Percentiles rank a stretch among this genome's conserved stretches.
Evolutionary conservation across 1,140 invertebrate species (phyloP).

Genomic region (Drosophila navojoa): DNA sequence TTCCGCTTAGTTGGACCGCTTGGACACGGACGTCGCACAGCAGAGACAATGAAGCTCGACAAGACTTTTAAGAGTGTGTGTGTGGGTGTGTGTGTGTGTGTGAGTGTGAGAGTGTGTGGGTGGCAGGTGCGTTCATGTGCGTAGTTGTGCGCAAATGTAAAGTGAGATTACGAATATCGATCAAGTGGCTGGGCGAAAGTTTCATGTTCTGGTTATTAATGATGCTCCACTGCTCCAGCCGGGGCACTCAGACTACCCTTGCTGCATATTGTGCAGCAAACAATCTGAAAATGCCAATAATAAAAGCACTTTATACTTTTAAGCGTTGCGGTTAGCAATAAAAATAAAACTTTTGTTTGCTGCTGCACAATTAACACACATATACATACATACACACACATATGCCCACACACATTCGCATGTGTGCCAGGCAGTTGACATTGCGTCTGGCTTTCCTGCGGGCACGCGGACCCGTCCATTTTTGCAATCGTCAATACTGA

Average conservation of each 20-base stretch:
- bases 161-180: constrained; percentile 56
- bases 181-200: constrained; percentile 38
- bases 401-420: too few species aligned
- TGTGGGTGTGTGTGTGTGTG: constrained; percentile 15
- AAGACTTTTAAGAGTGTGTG: constrained; percentile 1
- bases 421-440: constrained; percentile 17
- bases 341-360: constrained; percentile 46
- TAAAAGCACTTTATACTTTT: constrained; percentile 49
- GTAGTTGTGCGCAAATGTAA: constrained; percentile 53
- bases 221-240: constrained; percentile 8
- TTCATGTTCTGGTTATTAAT: constrained; percentile 26
- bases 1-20: constrained; percentile 73
- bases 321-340: constrained; percentile 43
- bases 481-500: constrained; percentile 61
- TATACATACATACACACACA: neutral
- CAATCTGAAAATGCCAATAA: constrained; percentile 12
- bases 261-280: neutral
- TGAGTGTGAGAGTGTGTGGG: constrained; percentile 4
- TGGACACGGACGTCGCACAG: constrained; percentile 36
- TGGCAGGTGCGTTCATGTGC: constrained; percentile 43
- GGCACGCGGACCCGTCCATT: constrained; percentile 24
- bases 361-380: neutral
- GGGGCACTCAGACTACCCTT: neutral
- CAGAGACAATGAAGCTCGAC: constrained; percentile 53
- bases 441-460: constrained; percentile 53